A percentile compares a stretch with the other conserved stretches of the same genome.
Conservation (phyloP, 2,113 vertebrate genomes). For the Clarias macrocephalus region DNA sequence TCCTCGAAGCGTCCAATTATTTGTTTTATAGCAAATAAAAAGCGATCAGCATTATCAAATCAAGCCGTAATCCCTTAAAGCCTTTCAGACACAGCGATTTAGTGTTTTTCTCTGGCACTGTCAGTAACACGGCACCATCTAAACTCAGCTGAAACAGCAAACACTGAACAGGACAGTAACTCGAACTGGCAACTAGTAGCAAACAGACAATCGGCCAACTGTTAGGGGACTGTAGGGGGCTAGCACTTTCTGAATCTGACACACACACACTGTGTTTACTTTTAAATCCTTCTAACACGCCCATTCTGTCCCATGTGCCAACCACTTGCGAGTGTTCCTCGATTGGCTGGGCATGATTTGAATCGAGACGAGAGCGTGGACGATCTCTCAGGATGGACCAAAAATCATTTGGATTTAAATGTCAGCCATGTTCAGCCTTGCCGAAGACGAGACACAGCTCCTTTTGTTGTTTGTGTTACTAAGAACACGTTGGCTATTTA, state of each 20-base stretch:
- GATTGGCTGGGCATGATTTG: slow-evolving; percentile 61
- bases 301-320: slow-evolving; percentile 11
- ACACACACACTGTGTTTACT: slow-evolving; percentile 37
- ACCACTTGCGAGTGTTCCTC: neutral
- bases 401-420: slow-evolving; percentile 24
- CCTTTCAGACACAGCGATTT: neutral
- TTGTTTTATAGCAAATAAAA: neutral
- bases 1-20: neutral
- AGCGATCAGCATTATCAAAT: neutral
- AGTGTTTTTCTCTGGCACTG: neutral
- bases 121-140: neutral
- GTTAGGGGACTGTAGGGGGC: slow-evolving; percentile 42
- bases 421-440: slow-evolving; percentile 57
- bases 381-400: slow-evolving; percentile 29
- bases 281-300: slow-evolving; percentile 12
- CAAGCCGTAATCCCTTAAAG: slow-evolving; percentile 18
- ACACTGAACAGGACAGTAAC: slow-evolving; percentile 28
- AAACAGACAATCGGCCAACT: slow-evolving; percentile 48
- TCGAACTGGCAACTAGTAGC: slow-evolving; percentile 33
- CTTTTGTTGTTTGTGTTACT: slow-evolving; percentile 51
- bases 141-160: slow-evolving; percentile 34
- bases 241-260: slow-evolving; percentile 45
- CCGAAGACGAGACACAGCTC: slow-evolving; percentile 43
- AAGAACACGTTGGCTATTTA: slow-evolving; percentile 65
- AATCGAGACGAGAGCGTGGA: slow-evolving; percentile 58